Conservation (phyloP, 2,888 invertebrate species). For the Drosophila lutescens region DNA sequence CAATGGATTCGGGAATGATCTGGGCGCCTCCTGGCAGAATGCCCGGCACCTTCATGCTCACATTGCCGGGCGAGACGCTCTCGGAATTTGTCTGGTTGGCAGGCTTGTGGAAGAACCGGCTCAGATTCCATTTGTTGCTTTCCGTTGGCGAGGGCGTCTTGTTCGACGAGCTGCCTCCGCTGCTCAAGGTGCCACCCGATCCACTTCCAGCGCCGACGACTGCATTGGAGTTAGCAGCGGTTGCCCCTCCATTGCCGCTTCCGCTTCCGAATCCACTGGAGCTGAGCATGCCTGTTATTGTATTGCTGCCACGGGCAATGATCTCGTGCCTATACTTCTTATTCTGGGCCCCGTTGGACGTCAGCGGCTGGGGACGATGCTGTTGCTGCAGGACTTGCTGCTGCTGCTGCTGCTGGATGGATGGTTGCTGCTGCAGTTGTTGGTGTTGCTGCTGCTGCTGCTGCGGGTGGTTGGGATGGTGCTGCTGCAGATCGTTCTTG, state of each 20-base stretch:
- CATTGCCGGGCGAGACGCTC: constrained; percentile 78
- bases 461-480: constrained; percentile 44
- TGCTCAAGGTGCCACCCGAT: constrained; percentile 55
- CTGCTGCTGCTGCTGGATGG: constrained; percentile 40
- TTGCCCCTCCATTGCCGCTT: constrained; percentile 8
- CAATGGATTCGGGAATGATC: constrained; percentile 81
- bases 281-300: constrained; percentile 68
- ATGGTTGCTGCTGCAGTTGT: constrained; percentile 37
- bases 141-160: constrained; percentile 82
- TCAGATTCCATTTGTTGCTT: constrained; percentile 81
- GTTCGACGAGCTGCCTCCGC: constrained; percentile 76
- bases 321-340: constrained; percentile 73
- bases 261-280: constrained; percentile 56
- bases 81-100: constrained; percentile 65
- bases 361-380: constrained; percentile 35
- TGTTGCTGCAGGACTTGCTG: constrained; percentile 28
- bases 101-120: constrained; percentile 80
- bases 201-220: constrained; percentile 3
- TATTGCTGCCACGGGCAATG: constrained; percentile 72
- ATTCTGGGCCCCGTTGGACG: constrained; percentile 53
- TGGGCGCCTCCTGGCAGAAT: constrained; percentile 81
- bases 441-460: constrained; percentile 43
- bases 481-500: constrained; percentile 75
- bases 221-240: constrained; percentile 6
- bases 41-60: constrained; percentile 78